Evolutionary conservation across 2,888 invertebrate species (phyloP).

Genomic region (Fragum fragum): DNA sequence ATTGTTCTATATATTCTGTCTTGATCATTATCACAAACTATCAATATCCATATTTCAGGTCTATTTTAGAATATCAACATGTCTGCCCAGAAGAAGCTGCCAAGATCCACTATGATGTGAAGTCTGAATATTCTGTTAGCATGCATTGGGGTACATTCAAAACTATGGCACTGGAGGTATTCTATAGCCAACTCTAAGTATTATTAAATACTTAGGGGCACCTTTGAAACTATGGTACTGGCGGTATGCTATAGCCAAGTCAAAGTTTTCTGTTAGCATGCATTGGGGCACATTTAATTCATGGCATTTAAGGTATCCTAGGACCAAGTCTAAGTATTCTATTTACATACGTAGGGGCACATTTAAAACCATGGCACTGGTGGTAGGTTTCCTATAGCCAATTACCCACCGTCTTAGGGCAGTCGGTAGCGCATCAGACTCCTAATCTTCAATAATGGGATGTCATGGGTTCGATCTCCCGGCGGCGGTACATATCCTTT

Average conservation of each 20-base stretch:
- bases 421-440: no score
- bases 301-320: constrained; percentile 58
- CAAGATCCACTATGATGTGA: constrained; percentile 87
- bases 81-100: constrained; percentile 88
- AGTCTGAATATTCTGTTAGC: constrained; percentile 86
- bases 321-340: no score
- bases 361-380: constrained; percentile 78
- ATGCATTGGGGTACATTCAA: constrained; percentile 89
- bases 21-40: no score
- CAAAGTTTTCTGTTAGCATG: no score
- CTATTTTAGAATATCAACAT: constrained; percentile 88
- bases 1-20: no score
- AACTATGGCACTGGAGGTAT: constrained; percentile 57
- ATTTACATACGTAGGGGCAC: constrained; percentile 89
- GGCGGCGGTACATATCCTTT: no score
- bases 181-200: no score
- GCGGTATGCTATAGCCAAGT: no score
- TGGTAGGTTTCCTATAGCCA: no score
- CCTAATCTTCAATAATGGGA: no score
- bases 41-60: constrained; percentile 78
- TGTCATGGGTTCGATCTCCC: no score
- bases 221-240: constrained; percentile 82
- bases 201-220: constrained; percentile 89
- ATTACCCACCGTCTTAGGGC: no score
- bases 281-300: constrained; percentile 88